phyloP scores from a whole-genome alignment of 2,888 invertebrate species.

The Nowickia ferox region DNA sequence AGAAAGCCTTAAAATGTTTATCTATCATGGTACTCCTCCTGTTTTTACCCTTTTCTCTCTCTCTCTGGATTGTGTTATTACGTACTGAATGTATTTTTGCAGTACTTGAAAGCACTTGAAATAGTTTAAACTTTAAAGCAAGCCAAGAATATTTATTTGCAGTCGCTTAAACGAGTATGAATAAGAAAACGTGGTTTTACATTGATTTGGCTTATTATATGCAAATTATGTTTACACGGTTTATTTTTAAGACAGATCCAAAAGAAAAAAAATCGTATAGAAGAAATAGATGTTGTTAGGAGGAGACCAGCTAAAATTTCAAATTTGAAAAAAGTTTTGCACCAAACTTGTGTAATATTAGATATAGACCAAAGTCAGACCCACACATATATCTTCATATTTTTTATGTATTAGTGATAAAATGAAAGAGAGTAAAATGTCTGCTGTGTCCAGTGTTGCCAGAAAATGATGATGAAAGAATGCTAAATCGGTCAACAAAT shows the following conservation, averaged over 20 bases:
- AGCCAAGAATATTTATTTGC: slow-evolving; percentile 37
- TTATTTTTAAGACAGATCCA: slow-evolving; percentile 32
- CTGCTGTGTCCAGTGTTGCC: no score
- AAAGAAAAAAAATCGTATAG: slow-evolving; percentile 7
- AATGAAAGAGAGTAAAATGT: no score
- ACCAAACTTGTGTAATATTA: no score
- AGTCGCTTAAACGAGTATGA: slow-evolving; percentile 24
- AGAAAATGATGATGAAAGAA: no score
- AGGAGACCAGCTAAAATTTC: slow-evolving; percentile 23
- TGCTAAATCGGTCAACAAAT: no score
- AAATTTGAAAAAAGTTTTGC: no score
- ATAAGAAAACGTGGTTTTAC: slow-evolving; percentile 78
- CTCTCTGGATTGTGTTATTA: not conserved
- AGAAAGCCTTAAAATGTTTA: slow-evolving; percentile 41
- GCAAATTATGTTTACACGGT: slow-evolving; percentile 80
- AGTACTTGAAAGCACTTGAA: slow-evolving; percentile 38
- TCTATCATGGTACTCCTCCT: not conserved
- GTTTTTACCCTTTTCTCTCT: not conserved
- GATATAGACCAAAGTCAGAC: no score
- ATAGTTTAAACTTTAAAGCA: slow-evolving; percentile 26
- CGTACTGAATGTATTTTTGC: not conserved
- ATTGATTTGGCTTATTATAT: slow-evolving; percentile 83
- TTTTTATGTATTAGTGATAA: no score
- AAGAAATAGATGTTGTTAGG: not conserved
- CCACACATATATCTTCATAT: no score